phyloP scores from a whole-genome alignment of 1,140 invertebrate genomes.

The Trichomalopsis sarcophagae region DNA sequence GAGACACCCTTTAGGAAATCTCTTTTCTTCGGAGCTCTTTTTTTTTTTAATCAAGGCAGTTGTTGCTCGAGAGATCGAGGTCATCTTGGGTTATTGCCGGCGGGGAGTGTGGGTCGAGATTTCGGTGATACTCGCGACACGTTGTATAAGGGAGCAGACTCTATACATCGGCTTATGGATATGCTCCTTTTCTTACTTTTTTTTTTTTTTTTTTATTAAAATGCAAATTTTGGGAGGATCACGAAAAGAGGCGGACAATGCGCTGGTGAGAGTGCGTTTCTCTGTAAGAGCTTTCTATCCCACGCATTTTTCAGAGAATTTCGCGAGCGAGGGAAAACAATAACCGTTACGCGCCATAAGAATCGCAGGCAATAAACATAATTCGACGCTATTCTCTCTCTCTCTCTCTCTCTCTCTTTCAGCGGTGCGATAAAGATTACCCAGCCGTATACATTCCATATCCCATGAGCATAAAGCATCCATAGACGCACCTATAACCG shows the following conservation, averaged over 20 bases:
- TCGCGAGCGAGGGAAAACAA: neutral
- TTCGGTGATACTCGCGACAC: neutral
- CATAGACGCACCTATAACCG: too few species aligned
- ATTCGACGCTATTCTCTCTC: neutral
- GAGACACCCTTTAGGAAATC: neutral
- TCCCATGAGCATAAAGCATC: too few species aligned
- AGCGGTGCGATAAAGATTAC: neutral
- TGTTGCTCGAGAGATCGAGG: neutral
- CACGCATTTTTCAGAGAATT: neutral
- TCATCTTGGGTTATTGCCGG: constrained; percentile 31
- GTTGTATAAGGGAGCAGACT: too few species aligned
- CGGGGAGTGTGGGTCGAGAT: neutral
- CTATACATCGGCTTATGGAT: neutral
- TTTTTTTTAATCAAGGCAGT: constrained; percentile 42
- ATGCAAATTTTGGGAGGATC: neutral
- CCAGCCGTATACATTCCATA: neutral
- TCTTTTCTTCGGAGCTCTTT: neutral
- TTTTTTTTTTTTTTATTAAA: neutral
- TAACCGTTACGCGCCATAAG: neutral
- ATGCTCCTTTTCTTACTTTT: neutral
- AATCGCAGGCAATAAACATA: neutral
- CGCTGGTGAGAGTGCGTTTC: too few species aligned
- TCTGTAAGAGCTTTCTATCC: too few species aligned
- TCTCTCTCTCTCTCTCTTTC: too few species aligned
- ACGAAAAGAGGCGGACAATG: neutral